Evolutionary conservation across 2,797 vertebrate genomes (phyloP).

Genomic region (Micropoecilia bifurca): DNA sequence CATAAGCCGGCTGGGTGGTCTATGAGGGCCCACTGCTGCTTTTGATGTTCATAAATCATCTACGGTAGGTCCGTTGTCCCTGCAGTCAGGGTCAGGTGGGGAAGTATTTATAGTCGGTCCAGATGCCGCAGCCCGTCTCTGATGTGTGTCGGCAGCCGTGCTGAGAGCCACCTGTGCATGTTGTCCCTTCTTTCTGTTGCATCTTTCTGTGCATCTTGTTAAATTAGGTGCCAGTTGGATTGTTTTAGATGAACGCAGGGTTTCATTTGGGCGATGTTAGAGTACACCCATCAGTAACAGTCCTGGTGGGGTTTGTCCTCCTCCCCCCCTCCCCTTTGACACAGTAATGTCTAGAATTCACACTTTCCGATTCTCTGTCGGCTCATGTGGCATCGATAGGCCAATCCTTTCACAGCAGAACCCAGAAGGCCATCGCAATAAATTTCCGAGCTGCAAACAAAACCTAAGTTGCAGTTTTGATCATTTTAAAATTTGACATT

Average conservation of each 20-base stretch:
- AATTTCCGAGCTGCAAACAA: constrained; percentile 8
- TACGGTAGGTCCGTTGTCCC: constrained; percentile 37
- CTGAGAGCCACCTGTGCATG: constrained; percentile 49
- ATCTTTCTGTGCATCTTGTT: constrained; percentile 34
- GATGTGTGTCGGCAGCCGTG: constrained; percentile 44
- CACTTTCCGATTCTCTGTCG: constrained; percentile 41
- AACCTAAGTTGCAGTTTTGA: constrained; percentile 4
- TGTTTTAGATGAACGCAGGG: constrained; percentile 40
- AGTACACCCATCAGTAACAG: constrained; percentile 13
- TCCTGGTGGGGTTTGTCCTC: constrained; percentile 9
- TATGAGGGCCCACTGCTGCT: constrained; percentile 38
- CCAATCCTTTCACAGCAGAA: constrained; percentile 3
- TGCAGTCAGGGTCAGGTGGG: constrained; percentile 45
- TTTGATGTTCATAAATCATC: constrained; percentile 56
- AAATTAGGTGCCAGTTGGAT: constrained; percentile 36
- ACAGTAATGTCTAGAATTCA: constrained; percentile 26
- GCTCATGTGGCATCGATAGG: constrained; percentile 35
- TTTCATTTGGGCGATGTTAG: constrained; percentile 44
- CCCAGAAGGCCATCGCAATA: constrained; percentile 32
- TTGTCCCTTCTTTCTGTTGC: constrained; percentile 33
- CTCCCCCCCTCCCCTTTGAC: background rate
- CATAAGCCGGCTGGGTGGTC: constrained; percentile 58
- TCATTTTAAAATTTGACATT: constrained; percentile 6
- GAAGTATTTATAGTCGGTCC: constrained; percentile 70
- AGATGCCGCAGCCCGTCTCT: constrained; percentile 42